Evolutionary conservation across 1,140 invertebrate genomes (phyloP).

Genomic region (Brachionus asplanchnoidis): DNA sequence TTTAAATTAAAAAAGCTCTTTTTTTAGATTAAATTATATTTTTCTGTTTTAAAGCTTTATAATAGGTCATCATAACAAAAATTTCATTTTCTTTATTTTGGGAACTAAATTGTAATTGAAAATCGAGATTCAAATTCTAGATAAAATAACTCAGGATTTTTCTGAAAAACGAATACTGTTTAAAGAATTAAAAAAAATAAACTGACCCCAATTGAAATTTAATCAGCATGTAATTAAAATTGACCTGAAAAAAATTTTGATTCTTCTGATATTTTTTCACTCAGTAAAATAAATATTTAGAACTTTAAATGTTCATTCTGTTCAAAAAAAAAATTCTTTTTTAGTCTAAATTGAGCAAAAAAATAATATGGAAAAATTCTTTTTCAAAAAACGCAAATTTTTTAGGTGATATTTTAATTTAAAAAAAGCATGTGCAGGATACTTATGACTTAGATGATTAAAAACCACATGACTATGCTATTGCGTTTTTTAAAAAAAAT

Average conservation of each 20-base stretch:
- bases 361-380: neutral
- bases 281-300: neutral
- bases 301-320: neutral
- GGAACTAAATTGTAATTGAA: too few species aligned
- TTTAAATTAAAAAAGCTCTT: too few species aligned
- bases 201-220: neutral
- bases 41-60: too few species aligned
- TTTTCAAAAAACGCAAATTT: neutral
- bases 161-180: neutral
- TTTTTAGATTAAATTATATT: too few species aligned
- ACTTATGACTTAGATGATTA: neutral
- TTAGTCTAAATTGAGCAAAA: too few species aligned
- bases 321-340: neutral
- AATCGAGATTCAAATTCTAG: neutral
- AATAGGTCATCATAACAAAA: too few species aligned
- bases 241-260: neutral
- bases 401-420: neutral
- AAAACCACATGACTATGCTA: neutral
- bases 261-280: neutral
- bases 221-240: neutral
- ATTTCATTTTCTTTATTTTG: too few species aligned
- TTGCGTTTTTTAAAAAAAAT: neutral
- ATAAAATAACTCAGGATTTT: too few species aligned
- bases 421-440: neutral
- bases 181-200: neutral